Evolutionary conservation across 1,140 invertebrate species (phyloP).

Genomic region (Aphelenchoides fujianensis): DNA sequence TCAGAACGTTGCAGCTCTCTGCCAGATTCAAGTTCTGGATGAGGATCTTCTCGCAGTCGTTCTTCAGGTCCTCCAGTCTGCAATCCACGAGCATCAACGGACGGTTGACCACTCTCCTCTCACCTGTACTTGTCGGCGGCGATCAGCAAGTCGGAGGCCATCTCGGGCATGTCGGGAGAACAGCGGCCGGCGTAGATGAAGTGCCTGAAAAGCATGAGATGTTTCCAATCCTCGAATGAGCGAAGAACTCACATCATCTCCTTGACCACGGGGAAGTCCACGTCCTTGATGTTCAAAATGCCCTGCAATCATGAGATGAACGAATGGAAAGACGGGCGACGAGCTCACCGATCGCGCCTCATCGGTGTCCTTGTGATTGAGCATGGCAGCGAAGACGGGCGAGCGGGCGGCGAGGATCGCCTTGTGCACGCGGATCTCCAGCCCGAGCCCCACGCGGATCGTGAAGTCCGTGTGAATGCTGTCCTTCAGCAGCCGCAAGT

Average conservation of each 20-base stretch:
- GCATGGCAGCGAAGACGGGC: conserved; percentile 59
- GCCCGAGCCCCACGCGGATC: conserved; percentile 44
- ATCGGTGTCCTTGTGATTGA: conserved; percentile 54
- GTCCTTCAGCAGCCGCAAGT: conserved; percentile 52
- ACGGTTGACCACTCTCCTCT: background rate
- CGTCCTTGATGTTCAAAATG: conserved; percentile 55
- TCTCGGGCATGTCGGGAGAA: conserved; percentile 50
- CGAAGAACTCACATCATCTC: too few species aligned
- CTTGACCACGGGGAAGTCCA: conserved; percentile 53
- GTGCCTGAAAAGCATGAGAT: too few species aligned
- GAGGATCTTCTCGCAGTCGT: conserved; percentile 52
- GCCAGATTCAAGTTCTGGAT: conserved; percentile 52
- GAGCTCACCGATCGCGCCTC: conserved; percentile 49
- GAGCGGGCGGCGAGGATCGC: conserved; percentile 61
- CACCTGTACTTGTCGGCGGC: conserved; percentile 61
- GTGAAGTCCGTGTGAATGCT: conserved; percentile 56
- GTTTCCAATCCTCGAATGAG: too few species aligned
- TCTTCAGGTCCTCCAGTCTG: conserved; percentile 53
- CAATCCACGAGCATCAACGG: background rate
- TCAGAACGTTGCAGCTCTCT: conserved; percentile 58
- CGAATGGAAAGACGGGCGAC: too few species aligned
- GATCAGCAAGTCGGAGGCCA: conserved; percentile 60
- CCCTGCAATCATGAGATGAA: conserved; percentile 53
- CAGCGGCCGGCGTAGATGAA: conserved; percentile 59
- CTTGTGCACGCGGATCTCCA: conserved; percentile 54